Conservation (phyloP, 1,140 invertebrate genomes). For the Ceratoteleas bidentatus region DNA sequence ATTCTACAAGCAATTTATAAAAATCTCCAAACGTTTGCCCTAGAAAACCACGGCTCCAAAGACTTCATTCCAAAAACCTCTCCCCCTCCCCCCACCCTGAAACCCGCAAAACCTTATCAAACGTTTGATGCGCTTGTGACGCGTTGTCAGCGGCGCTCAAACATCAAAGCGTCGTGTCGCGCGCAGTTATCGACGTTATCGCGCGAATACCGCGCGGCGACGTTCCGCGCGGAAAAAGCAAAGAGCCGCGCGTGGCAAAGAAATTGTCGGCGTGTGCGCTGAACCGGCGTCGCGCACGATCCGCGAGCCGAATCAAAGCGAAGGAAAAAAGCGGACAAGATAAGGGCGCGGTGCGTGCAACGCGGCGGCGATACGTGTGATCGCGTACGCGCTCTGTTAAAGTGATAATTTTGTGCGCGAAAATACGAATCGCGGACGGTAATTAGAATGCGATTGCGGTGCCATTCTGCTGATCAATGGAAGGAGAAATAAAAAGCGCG, state of each 20-base stretch:
- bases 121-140: slow-evolving; percentile 28
- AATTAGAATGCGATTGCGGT: slow-evolving; percentile 65
- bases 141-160: slow-evolving; percentile 49
- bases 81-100: not conserved
- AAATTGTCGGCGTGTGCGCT: slow-evolving; percentile 35
- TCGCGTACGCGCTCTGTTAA: slow-evolving; percentile 54
- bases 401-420: slow-evolving; percentile 52
- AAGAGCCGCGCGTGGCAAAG: slow-evolving; percentile 35
- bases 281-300: not conserved
- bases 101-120: slow-evolving; percentile 16
- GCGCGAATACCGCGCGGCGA: slow-evolving; percentile 36
- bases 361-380: slow-evolving; percentile 33
- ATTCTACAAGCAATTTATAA: too few species aligned
- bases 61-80: too few species aligned
- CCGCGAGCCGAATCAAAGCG: slow-evolving; percentile 29
- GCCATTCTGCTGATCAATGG: slow-evolving; percentile 51
- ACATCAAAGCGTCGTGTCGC: slow-evolving; percentile 58
- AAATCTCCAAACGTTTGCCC: too few species aligned
- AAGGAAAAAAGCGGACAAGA: slow-evolving; percentile 35
- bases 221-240: slow-evolving; percentile 41
- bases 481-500: slow-evolving; percentile 54
- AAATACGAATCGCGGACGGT: slow-evolving; percentile 51
- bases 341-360: slow-evolving; percentile 17
- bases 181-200: slow-evolving; percentile 55
- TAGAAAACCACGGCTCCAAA: too few species aligned